Evolutionary conservation across 2,888 invertebrate species (phyloP), one percentile per base, ranked within the genome.

Genomic region (Stenodera caucasica): DNA sequence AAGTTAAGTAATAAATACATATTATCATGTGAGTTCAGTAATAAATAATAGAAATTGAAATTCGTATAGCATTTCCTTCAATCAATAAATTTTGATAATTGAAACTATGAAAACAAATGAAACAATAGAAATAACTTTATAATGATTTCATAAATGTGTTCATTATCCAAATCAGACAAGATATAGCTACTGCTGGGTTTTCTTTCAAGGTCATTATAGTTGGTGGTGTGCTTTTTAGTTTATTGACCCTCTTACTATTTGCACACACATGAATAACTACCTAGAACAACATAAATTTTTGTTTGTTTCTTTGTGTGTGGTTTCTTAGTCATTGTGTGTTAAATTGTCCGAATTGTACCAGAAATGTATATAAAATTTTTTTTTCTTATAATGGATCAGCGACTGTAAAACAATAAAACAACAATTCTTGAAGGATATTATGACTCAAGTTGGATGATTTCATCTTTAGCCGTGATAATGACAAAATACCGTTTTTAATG

Each of bases 141-240:
- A 21, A 40, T 40, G 40, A 40, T 40, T 35, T n/a, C 35, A 35
- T 35, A 35, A 35, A 35, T 35, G n/a, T 6, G 11, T 15, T 40
- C 40, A 40, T 40, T 40, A 18, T 18, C 15, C 40, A 40, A 40
- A 40, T 40, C 40, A 40, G 40, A 15, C 40, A 40, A 40, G 18
- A 35, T 14, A 35, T 4, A 37, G 8, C 15, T 37, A 40, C 18
- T 40, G 40, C 11, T 40, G 40, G 40, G 18, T 40, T 26, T 8
- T 9, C 40, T 40, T 40, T 11, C 21, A 40, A 40, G 40, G 40
- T 40, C 21, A 11, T 9, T 21, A 18, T 0, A 9, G 18, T 40
- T 40, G 14, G 37, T 37, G 37, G 37, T 37, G 37, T 40, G 40
- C 11, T 40, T 40, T 40, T 40, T 40, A 40, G 40, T 40, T 40